Evolutionary conservation across 2,113 vertebrate species (phyloP).

Genomic region (Heliornis fulica): DNA sequence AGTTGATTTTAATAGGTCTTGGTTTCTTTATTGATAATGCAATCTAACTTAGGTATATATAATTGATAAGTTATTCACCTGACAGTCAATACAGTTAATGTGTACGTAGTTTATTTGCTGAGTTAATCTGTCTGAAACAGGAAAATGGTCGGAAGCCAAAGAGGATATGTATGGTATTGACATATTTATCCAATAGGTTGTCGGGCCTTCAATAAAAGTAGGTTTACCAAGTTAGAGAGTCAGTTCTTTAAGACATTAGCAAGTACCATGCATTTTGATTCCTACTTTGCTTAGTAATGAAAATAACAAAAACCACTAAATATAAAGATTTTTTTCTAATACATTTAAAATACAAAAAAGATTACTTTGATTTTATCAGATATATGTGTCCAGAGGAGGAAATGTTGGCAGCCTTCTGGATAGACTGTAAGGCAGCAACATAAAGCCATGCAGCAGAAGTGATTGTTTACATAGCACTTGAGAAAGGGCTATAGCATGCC

Average conservation of each 20-base stretch:
- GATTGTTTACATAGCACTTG: neutral
- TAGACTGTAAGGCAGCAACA: neutral
- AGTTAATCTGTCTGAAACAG: conserved; percentile 27
- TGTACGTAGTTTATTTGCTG: conserved; percentile 39
- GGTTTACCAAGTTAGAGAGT: neutral
- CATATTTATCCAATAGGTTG: neutral
- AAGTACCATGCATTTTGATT: neutral
- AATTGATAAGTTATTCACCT: conserved; percentile 41
- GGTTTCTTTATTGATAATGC: conserved; percentile 38
- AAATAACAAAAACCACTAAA: neutral
- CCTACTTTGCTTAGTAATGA: neutral
- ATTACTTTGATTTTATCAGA: neutral
- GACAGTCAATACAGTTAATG: conserved; percentile 27
- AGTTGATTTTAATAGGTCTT: conserved; percentile 19
- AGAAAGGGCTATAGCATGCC: neutral
- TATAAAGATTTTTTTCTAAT: neutral
- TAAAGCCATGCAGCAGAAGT: neutral
- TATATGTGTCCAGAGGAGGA: neutral
- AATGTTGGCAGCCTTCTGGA: neutral
- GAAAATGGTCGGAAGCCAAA: neutral
- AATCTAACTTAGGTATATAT: conserved; percentile 19
- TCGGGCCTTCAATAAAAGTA: neutral
- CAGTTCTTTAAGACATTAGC: neutral
- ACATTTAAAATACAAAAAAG: neutral
- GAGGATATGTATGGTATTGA: neutral